phyloP scores from a whole-genome alignment of 2,113 vertebrate species.

The Hippocampus abdominalis region DNA sequence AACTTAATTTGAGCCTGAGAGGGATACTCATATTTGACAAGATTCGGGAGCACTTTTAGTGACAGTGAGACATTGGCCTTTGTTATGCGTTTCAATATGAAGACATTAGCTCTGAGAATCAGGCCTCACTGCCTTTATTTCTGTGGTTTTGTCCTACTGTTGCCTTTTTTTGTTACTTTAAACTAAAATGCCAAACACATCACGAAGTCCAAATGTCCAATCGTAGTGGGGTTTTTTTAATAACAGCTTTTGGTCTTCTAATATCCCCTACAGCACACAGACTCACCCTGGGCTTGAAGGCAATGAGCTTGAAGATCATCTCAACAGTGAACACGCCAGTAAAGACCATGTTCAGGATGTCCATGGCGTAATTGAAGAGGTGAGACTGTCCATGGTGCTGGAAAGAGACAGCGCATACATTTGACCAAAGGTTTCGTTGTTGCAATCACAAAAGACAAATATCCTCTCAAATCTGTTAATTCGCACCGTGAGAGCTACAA shows the following conservation, averaged over 20 bases:
- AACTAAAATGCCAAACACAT: background rate
- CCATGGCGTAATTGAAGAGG: slow-evolving; percentile 93
- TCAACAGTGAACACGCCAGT: slow-evolving; percentile 97
- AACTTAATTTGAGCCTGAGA: no score
- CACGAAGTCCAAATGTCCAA: background rate
- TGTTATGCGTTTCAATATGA: no score
- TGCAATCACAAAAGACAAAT: background rate
- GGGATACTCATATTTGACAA: no score
- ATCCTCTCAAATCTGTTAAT: background rate
- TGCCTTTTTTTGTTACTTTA: background rate
- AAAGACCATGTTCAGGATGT: slow-evolving; percentile 99
- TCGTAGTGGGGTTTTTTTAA: background rate
- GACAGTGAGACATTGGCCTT: no score
- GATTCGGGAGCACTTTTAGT: no score
- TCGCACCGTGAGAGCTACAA: background rate
- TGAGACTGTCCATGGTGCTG: slow-evolving; percentile 96
- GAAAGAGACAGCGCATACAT: slow-evolving; percentile 21
- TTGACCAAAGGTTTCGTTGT: background rate
- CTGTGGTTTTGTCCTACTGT: background rate
- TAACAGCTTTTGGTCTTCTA: background rate
- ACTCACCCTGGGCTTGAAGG: slow-evolving; percentile 97
- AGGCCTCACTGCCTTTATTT: background rate
- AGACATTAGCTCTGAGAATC: background rate
- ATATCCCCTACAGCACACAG: background rate
- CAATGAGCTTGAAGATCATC: slow-evolving; percentile 97